phyloP scores from a whole-genome alignment of 2,113 vertebrate genomes.

The Ictalurus punctatus region DNA sequence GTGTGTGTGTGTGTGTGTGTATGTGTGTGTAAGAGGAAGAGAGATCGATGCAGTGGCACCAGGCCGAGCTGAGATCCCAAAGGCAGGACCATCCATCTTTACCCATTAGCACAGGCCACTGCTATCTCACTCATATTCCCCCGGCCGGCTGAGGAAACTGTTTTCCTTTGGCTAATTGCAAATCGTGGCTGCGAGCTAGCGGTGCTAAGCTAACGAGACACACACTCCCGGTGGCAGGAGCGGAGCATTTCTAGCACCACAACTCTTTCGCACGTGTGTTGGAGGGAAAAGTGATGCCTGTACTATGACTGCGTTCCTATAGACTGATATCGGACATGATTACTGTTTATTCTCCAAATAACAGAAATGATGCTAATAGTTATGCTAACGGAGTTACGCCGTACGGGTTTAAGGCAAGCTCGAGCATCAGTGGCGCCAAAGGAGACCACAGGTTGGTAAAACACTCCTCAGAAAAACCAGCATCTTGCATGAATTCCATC shows the following conservation, averaged over 20 bases:
- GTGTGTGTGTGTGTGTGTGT: not conserved
- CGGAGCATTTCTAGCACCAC: not conserved
- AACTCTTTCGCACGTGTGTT: not conserved
- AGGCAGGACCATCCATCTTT: conserved; percentile 47
- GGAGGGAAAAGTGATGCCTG: conserved; percentile 34
- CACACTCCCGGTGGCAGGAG: not conserved
- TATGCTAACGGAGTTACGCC: not conserved
- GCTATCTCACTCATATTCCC: conserved; percentile 47
- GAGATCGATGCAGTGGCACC: conserved; percentile 42
- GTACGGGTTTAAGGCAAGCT: not conserved
- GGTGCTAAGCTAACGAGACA: conserved; percentile 42
- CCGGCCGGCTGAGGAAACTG: conserved; percentile 35
- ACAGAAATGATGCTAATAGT: not conserved
- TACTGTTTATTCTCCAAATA: not conserved
- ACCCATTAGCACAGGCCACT: conserved; percentile 40
- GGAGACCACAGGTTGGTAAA: not conserved
- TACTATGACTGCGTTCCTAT: conserved; percentile 10
- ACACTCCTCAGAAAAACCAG: not conserved
- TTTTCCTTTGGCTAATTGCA: conserved; percentile 45
- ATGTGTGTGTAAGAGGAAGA: not conserved
- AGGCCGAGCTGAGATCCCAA: conserved; percentile 40
- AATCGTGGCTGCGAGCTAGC: conserved; percentile 31
- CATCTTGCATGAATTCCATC: not conserved
- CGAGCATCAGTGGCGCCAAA: not conserved
- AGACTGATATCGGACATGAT: not conserved